Conservation (phyloP, 1,140 invertebrate genomes). For the Battus philenor region DNA sequence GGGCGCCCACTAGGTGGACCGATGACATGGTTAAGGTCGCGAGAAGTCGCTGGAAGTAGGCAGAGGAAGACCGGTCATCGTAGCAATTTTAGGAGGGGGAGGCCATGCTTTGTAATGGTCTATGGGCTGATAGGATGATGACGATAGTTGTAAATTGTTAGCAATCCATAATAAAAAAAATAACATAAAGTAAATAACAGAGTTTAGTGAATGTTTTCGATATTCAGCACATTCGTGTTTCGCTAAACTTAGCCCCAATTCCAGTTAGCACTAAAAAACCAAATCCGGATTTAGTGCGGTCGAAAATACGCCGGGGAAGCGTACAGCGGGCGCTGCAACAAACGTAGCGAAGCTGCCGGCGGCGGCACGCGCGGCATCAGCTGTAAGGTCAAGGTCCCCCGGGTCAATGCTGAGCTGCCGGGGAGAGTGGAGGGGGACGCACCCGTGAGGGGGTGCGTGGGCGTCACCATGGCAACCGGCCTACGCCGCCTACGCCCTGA, state of each 20-base stretch:
- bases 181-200: too few species aligned
- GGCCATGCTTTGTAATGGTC: too few species aligned
- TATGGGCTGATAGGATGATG: too few species aligned
- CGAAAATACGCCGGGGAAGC: constrained; percentile 25
- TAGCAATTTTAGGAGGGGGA: too few species aligned
- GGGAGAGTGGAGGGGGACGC: constrained; percentile 17
- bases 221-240: neutral
- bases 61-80: too few species aligned
- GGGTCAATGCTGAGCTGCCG: constrained; percentile 51
- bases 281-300: constrained; percentile 22
- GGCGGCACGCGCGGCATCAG: constrained; percentile 37
- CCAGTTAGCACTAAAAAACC: constrained; percentile 4
- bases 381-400: constrained; percentile 62
- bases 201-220: too few species aligned
- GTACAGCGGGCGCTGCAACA: constrained; percentile 4
- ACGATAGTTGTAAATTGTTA: too few species aligned
- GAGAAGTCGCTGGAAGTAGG: too few species aligned
- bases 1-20: too few species aligned
- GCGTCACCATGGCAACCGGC: constrained; percentile 63
- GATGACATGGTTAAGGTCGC: too few species aligned
- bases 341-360: constrained; percentile 19
- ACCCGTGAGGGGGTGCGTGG: constrained; percentile 35
- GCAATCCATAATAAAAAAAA: too few species aligned
- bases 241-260: constrained; percentile 4
- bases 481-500: constrained; percentile 56